phyloP scores from a whole-genome alignment of 1,140 invertebrate species.

The Elymnias hypermnestra region DNA sequence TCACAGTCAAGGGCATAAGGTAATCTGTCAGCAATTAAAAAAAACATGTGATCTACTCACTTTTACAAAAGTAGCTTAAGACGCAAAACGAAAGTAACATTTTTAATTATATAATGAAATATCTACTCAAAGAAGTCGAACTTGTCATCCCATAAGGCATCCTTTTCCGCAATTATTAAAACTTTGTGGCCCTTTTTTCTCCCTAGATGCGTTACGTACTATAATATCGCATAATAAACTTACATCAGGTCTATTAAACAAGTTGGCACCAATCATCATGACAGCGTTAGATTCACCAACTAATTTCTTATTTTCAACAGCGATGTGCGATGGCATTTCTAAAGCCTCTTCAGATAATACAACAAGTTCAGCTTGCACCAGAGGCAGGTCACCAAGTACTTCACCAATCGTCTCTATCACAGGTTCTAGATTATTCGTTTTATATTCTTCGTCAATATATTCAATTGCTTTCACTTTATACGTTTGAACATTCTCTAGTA shows the following conservation, averaged over 20 bases:
- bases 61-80: too few relatives aligned
- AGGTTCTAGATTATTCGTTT: slow-evolving; percentile 54
- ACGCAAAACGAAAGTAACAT: too few relatives aligned
- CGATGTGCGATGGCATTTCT: slow-evolving; percentile 72
- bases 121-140: too few relatives aligned
- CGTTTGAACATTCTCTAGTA: slow-evolving; percentile 84
- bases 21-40: too few relatives aligned
- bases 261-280: slow-evolving; percentile 74
- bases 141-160: too few relatives aligned
- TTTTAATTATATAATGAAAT: too few relatives aligned
- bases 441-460: slow-evolving; percentile 74
- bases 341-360: slow-evolving; percentile 63
- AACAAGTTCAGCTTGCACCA: slow-evolving; percentile 77
- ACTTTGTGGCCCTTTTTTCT: too few relatives aligned
- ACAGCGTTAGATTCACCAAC: slow-evolving; percentile 76
- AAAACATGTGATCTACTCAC: too few relatives aligned
- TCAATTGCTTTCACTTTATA: slow-evolving; percentile 87
- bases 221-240: too few relatives aligned
- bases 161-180: too few relatives aligned
- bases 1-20: too few relatives aligned
- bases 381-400: slow-evolving; percentile 78
- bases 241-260: slow-evolving; percentile 52
- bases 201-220: too few relatives aligned
- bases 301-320: slow-evolving; percentile 79
- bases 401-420: slow-evolving; percentile 76